These are phyloP conservation scores for Chalcosyrphus nemorum DNA, from an alignment of 2,888 invertebrate species.

Conservation along the genomic window DNA sequence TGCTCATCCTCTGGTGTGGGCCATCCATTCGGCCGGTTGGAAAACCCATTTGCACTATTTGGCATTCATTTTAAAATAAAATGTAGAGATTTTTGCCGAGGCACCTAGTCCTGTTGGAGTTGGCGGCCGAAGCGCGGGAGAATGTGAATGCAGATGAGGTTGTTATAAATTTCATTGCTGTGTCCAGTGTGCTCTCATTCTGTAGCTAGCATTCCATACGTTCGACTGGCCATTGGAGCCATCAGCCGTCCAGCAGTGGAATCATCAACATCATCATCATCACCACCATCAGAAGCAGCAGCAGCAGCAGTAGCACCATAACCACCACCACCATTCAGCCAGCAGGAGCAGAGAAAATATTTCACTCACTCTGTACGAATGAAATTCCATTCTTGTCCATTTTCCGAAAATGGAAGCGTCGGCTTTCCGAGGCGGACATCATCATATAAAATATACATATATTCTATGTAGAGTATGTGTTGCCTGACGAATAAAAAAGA, in stretches of 20 bases:
- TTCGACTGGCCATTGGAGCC: slow-evolving; percentile 57
- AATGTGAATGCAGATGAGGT: slow-evolving; percentile 64
- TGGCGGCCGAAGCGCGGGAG: slow-evolving; percentile 15
- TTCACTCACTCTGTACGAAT: slow-evolving; percentile 69
- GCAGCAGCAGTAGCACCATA: background rate
- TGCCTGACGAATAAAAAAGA: slow-evolving; percentile 22
- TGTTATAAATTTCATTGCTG: slow-evolving; percentile 71
- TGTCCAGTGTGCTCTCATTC: slow-evolving; percentile 18
- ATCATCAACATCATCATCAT: slow-evolving; percentile 58
- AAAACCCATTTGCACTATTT: slow-evolving; percentile 27
- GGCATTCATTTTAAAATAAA: slow-evolving; percentile 64
- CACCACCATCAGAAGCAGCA: background rate
- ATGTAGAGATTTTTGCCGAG: slow-evolving; percentile 56
- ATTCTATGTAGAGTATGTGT: slow-evolving; percentile 12
- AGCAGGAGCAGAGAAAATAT: slow-evolving; percentile 53
- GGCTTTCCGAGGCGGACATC: slow-evolving; percentile 58
- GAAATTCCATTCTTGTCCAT: slow-evolving; percentile 73
- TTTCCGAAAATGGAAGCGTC: slow-evolving; percentile 65
- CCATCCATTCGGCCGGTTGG: too few species aligned
- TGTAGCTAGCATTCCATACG: slow-evolving; percentile 64
- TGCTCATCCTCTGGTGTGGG: background rate
- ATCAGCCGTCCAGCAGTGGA: slow-evolving; percentile 19
- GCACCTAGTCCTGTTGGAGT: background rate
- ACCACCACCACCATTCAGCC: too few species aligned
- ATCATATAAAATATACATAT: slow-evolving; percentile 68